phyloP scores from a whole-genome alignment of 92 coral and sea anemone species.

The Epizoanthus ramosus region DNA sequence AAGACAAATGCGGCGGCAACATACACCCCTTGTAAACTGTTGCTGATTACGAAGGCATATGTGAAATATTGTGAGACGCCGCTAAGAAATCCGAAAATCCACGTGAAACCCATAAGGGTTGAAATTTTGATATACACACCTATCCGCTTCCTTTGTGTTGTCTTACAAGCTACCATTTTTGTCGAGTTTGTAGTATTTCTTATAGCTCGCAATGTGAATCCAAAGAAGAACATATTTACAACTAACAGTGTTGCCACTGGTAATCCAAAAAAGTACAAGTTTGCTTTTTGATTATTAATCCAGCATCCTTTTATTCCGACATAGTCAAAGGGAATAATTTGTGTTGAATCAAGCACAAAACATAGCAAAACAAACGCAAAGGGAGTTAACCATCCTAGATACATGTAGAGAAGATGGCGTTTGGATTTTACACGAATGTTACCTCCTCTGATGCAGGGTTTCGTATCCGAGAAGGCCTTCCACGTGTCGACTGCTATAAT shows the following conservation, averaged over 20 bases:
- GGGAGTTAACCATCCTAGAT: constrained; percentile 67
- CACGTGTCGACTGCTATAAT: constrained; percentile 52
- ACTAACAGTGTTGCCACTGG: constrained; percentile 58
- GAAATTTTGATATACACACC: constrained; percentile 62
- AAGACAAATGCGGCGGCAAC: constrained; percentile 45
- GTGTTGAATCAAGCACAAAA: constrained; percentile 61
- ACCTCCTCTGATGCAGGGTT: neutral
- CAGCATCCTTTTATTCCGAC: constrained; percentile 69
- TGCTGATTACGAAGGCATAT: constrained; percentile 33
- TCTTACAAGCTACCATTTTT: constrained; percentile 20
- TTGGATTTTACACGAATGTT: neutral
- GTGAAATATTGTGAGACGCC: constrained; percentile 34
- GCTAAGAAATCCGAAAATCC: constrained; percentile 64
- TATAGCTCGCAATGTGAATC: constrained; percentile 52
- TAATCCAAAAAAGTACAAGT: constrained; percentile 37
- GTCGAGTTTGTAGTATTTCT: constrained; percentile 34
- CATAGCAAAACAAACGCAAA: constrained; percentile 58
- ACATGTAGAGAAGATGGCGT: neutral
- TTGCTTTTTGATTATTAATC: constrained; percentile 55
- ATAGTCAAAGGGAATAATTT: constrained; percentile 53
- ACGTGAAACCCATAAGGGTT: constrained; percentile 73
- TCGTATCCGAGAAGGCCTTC: constrained; percentile 19
- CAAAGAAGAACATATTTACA: constrained; percentile 62
- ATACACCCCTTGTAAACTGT: constrained; percentile 38
- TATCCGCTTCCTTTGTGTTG: constrained; percentile 24